These are phyloP conservation scores for Xanthia icteritia DNA, from an alignment of 2,888 invertebrate genomes.

Conservation along the genomic window DNA sequence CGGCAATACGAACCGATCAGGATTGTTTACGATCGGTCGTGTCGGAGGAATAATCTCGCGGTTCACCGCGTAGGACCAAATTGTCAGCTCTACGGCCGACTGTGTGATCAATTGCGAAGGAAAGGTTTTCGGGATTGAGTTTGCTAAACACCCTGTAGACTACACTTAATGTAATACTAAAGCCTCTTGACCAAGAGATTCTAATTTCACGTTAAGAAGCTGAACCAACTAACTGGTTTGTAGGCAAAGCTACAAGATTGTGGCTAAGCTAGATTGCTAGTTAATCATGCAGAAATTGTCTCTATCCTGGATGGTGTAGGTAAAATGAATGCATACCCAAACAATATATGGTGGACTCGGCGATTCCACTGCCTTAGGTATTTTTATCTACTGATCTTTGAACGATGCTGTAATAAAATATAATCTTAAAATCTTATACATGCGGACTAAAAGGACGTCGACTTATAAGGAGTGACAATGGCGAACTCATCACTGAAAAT, in stretches of 20 bases:
- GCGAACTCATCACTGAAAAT: constrained; percentile 2
- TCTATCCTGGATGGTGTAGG: neutral
- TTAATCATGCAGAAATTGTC: neutral
- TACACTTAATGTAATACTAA: too few relatives aligned
- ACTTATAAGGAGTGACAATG: neutral
- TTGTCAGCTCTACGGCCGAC: constrained; percentile 28
- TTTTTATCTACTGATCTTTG: neutral
- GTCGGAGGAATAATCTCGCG: constrained; percentile 53
- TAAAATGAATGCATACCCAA: neutral
- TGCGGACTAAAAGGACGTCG: neutral
- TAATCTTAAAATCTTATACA: neutral
- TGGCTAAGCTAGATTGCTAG: neutral
- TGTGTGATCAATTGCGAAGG: constrained; percentile 30
- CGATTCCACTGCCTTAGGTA: neutral
- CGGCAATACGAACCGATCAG: constrained; percentile 46
- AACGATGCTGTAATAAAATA: neutral
- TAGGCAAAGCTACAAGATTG: neutral
- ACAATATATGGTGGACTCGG: neutral
- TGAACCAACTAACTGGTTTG: neutral
- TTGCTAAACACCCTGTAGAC: constrained; percentile 11
- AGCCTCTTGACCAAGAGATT: neutral
- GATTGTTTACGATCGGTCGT: constrained; percentile 49
- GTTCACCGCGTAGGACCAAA: constrained; percentile 28
- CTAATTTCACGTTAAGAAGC: neutral
- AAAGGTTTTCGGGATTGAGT: constrained; percentile 26